Base-by-base conservation (phyloP, 2,888 invertebrate species). In the Hyposoter dolosus region DNA sequence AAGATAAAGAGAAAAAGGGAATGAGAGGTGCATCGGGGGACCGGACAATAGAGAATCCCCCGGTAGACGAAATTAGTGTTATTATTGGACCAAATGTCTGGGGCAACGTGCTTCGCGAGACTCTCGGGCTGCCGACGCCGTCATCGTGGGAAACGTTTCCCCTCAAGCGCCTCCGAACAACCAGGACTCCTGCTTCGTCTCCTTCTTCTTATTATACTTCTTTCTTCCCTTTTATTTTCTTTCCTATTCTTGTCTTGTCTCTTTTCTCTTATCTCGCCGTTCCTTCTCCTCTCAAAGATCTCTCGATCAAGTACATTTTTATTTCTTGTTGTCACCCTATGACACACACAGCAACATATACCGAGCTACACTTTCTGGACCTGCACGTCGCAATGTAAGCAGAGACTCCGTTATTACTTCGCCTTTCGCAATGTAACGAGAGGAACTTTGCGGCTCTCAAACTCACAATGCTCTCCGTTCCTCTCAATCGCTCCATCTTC, bases 81-180 rank as follows among this genome's bases (percentile, higher is more conserved):
- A 93, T 93, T 93, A 93, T 93, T 93, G 93, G 93, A 92, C 93
- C 93, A 93, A 93, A 93, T 93, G 93, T 93, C 93, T 91, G 93
- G 91, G 91, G 89, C 90, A 90, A 89, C 87, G 91, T 75, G 81
- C 84, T 84, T 35, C 78, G 72, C 81, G 86, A 86, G 81, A 81
- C 68, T 77, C 76, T 75, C 81, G 71, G 69, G 43, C 84, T 68
- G 77, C 65, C 82, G 72, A 56, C 82, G 71, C 63, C 74, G 81
- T 90, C 79, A 79, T 79, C 93, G 93, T 93, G 93, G 93, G 93
- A 93, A 93, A 86, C 74, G 78, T 83, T 82, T 88, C 84, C 83
- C 81, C 86, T 83, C 81, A 19, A 77, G 74, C 56, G 72, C 72
- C 56, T 82, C 28, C 78, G 82, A 12, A 82, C 82, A 82, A 85